These are phyloP conservation scores for Nerophis lumbriciformis DNA, from an alignment of 2,113 vertebrate species.

Conservation along the genomic window DNA sequence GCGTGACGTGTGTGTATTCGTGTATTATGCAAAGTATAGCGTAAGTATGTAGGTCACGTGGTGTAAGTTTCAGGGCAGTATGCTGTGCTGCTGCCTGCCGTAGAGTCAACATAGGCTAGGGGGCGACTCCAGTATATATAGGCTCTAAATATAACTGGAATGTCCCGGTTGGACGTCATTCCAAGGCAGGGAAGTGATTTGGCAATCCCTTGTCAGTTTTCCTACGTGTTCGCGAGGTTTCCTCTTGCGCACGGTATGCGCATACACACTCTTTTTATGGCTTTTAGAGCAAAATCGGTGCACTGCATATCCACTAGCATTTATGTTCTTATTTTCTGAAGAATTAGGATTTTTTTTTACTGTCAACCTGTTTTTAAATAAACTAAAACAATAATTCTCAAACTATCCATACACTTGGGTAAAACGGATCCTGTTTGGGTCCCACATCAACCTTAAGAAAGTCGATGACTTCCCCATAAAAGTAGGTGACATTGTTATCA, in stretches of 20 bases:
- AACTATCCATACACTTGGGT: too few relatives aligned
- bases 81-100: conserved; percentile 28
- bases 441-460: too few relatives aligned
- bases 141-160: conserved; percentile 79
- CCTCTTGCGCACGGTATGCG: conserved; percentile 35
- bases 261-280: conserved; percentile 1
- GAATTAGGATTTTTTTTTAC: too few relatives aligned
- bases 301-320: too few relatives aligned
- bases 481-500: too few relatives aligned
- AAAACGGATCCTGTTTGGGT: too few relatives aligned
- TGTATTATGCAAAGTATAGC: neutral
- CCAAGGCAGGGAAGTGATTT: conserved; percentile 63
- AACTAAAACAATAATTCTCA: too few relatives aligned
- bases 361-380: too few relatives aligned
- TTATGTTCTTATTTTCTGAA: too few relatives aligned
- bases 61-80: conserved; percentile 20
- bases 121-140: conserved; percentile 73
- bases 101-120: conserved; percentile 62
- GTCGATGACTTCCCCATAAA: too few relatives aligned
- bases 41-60: conserved; percentile 20
- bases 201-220: conserved; percentile 56
- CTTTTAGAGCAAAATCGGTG: too few relatives aligned
- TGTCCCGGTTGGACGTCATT: conserved; percentile 63
- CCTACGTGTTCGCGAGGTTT: conserved; percentile 19
- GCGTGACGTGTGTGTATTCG: neutral